Evolutionary conservation across 1,140 invertebrate genomes (phyloP).

Genomic region (Aphaenogaster ashmeadi): DNA sequence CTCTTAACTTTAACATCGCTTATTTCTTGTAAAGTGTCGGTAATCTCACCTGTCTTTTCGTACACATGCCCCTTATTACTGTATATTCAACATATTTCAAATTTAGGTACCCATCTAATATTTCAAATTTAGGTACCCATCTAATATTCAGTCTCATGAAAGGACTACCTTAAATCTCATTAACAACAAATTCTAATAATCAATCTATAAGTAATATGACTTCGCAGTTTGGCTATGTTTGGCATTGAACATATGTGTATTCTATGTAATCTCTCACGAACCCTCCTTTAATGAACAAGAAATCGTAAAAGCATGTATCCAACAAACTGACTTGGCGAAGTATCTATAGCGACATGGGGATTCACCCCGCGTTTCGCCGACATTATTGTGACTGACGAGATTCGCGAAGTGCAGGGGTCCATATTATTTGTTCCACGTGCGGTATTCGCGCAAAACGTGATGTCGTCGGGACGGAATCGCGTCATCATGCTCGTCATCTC

Average conservation of each 20-base stretch:
- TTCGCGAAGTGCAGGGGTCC: neutral
- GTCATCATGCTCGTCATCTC: conserved; percentile 3
- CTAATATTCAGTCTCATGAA: too few species aligned
- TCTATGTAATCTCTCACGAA: neutral
- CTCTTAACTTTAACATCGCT: too few species aligned
- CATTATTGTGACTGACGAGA: neutral
- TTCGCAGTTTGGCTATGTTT: neutral
- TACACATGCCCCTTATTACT: too few species aligned
- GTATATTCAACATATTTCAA: too few species aligned
- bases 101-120: too few species aligned
- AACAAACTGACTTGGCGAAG: neutral
- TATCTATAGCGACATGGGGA: neutral
- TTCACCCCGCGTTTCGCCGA: neutral
- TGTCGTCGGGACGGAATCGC: neutral
- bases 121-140: too few species aligned
- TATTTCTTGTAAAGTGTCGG: too few species aligned
- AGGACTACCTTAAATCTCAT: neutral
- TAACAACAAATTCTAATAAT: neutral
- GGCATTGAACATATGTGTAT: neutral
- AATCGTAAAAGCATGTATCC: neutral
- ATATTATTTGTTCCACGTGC: conserved; percentile 14
- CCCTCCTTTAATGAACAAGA: neutral
- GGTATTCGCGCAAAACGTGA: neutral
- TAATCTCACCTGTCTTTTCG: too few species aligned
- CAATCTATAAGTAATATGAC: neutral